A percentile compares a stretch with the other conserved stretches of the same genome.
Conservation (phyloP, 1,140 invertebrate species). For the Vanessa tameamea region DNA sequence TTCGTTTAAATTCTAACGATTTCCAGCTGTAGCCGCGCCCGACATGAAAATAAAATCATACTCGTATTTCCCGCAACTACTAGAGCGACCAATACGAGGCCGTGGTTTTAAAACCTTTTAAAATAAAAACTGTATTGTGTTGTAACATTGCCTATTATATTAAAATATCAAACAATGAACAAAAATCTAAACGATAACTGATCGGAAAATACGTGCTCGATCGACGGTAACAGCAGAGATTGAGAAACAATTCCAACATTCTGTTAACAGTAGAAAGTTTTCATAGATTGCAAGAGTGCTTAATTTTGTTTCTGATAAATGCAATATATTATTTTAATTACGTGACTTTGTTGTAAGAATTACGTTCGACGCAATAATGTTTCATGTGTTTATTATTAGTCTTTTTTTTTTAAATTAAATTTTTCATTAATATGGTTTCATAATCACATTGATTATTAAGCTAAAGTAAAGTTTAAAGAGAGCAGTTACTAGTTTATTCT, state of each 20-base stretch:
- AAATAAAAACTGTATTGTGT: neutral
- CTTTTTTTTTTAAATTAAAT: neutral
- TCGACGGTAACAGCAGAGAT: conserved; percentile 11
- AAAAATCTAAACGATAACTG: conserved; percentile 5
- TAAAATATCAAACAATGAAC: neutral
- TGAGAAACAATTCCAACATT: conserved; percentile 29
- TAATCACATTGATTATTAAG: neutral
- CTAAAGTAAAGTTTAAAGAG: too few relatives aligned
- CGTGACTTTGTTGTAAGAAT: conserved; percentile 7
- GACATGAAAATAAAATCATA: too few relatives aligned
- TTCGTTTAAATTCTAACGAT: too few relatives aligned
- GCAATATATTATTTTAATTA: conserved; percentile 17
- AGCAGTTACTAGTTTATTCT: too few relatives aligned
- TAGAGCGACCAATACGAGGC: too few relatives aligned
- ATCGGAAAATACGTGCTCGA: conserved; percentile 33
- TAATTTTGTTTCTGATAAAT: conserved; percentile 5
- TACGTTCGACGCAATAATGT: neutral
- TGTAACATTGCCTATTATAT: neutral
- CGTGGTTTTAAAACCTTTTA: too few relatives aligned
- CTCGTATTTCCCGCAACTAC: too few relatives aligned
- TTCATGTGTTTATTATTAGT: neutral
- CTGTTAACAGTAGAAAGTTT: conserved; percentile 30
- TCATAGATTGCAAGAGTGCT: neutral
- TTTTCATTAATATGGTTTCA: neutral
- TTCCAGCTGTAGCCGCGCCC: too few relatives aligned